Evolutionary conservation across 2,113 vertebrate species (phyloP), one percentile per base, ranked within the genome.

Genomic region (Bombycilla garrulus): DNA sequence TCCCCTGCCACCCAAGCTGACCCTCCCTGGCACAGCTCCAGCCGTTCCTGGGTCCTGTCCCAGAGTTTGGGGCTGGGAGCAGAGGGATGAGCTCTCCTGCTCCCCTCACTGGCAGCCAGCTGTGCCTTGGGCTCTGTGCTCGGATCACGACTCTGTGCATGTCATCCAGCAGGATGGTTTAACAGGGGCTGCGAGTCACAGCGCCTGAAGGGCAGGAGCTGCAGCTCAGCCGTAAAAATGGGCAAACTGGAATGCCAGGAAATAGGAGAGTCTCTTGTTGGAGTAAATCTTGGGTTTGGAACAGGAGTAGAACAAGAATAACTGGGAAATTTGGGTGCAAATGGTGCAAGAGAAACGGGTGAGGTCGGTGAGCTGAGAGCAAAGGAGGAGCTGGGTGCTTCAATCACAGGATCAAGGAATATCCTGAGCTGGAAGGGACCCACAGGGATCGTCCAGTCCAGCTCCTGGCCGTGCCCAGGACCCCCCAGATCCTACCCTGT

Each of bases 271-370:
- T 2, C 23, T 57, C 83, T 86, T 4, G 25, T 23, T 80, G 11
- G 20, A 54, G 82, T 69, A 10, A 38, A 7, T 15, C 83, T 60
- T 33, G 51, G 23, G 79, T 70, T 72, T 93, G 86, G 16, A 78
- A 36, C 80, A 50, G 20, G 15, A 70, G 88, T 5, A 47, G 88
- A 82, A 50, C 44, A 60, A 57, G 92, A 90, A 65, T 42, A 77
- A 88, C 95, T 82, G 88, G 90, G 90, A 40, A 73, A 64, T 82
- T 90, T 23, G 76, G 66, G 78, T 82, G 88, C 74, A 45, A 69
- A 21, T 42, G 77, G 19, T 44, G 13, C 53, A 2, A 85, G 70
- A 51, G n/a, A 19, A 48, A 8, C 0, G 1, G 65, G 28, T 69
- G 81, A 88, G 85, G 76, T 80, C 9, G 4, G 65, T 1, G 47